These are phyloP conservation scores for Scaptomyza caliginosa DNA, from an alignment of 2,888 invertebrate genomes.

Conservation along the genomic window DNA sequence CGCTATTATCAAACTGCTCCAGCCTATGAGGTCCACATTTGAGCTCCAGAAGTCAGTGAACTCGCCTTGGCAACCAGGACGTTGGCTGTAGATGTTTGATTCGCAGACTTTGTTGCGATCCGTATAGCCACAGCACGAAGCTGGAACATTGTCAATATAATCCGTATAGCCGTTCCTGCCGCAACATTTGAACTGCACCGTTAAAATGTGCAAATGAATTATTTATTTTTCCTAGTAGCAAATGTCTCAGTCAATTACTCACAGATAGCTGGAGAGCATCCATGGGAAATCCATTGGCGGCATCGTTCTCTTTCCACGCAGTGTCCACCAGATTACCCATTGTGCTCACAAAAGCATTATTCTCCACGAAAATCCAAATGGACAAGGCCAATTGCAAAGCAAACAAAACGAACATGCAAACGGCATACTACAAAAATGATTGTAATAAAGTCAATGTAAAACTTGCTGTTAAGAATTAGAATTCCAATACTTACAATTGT, in stretches of 20 bases:
- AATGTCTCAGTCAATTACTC: conserved; percentile 39
- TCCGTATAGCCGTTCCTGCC: conserved; percentile 59
- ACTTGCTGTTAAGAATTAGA: too few relatives aligned
- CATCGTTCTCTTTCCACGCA: conserved; percentile 76
- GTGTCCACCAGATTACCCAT: conserved; percentile 85
- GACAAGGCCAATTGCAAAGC: conserved; percentile 90
- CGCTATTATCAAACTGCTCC: conserved; percentile 88
- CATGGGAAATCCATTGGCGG: conserved; percentile 73
- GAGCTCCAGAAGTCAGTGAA: conserved; percentile 84
- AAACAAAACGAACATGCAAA: conserved; percentile 89
- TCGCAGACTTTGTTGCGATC: conserved; percentile 51
- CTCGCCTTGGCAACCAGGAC: conserved; percentile 58
- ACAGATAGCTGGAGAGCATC: conserved; percentile 77
- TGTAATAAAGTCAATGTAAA: background rate
- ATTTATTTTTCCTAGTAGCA: background rate
- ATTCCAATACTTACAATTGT: conserved; percentile 87
- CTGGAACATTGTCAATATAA: conserved; percentile 63
- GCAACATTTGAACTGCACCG: conserved; percentile 78
- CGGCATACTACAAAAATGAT: conserved; percentile 87
- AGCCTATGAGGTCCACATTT: conserved; percentile 85
- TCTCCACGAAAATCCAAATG: conserved; percentile 88
- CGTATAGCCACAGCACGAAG: conserved; percentile 77
- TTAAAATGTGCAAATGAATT: background rate
- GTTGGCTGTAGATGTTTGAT: conserved; percentile 35
- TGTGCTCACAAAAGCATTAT: conserved; percentile 85